Conservation (phyloP, 2,113 vertebrate species). For the Dendropsophus ebraccatus region DNA sequence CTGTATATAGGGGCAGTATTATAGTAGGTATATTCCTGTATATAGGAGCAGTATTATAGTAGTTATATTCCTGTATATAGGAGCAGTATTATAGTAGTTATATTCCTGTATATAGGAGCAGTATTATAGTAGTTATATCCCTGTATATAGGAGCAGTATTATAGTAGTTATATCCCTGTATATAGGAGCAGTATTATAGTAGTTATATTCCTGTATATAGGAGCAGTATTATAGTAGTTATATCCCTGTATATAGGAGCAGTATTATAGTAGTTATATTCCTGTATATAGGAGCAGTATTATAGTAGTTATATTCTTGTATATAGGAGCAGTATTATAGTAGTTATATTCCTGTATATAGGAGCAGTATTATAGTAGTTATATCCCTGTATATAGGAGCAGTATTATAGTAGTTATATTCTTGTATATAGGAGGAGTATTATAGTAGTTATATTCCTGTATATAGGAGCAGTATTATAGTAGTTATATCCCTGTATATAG, state of each 20-base stretch:
- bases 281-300: background rate
- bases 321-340: background rate
- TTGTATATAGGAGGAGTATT: background rate
- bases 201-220: too few species aligned
- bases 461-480: background rate
- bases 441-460: background rate
- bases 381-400: background rate
- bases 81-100: background rate
- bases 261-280: background rate
- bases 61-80: background rate
- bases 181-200: too few species aligned
- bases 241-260: too few species aligned
- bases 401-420: conserved; percentile 12
- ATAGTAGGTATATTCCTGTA: background rate
- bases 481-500: background rate
- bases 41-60: background rate
- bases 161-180: too few species aligned
- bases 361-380: conserved; percentile 1
- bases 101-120: background rate
- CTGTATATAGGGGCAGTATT: background rate
- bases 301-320: conserved; percentile 5
- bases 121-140: background rate
- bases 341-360: background rate
- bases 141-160: too few species aligned
- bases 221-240: too few species aligned